phyloP scores from a whole-genome alignment of 2,888 invertebrate species.

The Tetragonisca angustula region DNA sequence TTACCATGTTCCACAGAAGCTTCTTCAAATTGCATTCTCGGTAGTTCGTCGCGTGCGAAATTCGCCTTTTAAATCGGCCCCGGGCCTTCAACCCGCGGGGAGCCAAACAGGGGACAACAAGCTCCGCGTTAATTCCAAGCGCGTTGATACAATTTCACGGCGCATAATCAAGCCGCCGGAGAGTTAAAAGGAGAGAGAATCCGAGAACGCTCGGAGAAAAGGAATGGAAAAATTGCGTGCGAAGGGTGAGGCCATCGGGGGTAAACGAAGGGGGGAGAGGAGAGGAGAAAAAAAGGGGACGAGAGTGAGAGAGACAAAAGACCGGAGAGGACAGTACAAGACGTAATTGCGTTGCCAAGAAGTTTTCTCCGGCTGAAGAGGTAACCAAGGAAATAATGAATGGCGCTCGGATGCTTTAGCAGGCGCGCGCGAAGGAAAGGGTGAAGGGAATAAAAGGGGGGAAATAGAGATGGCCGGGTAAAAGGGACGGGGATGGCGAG shows the following conservation, averaged over 20 bases:
- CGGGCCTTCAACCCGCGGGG: neutral
- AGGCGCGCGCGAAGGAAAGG: conserved; percentile 32
- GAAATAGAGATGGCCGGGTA: conserved; percentile 20
- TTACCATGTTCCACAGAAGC: neutral
- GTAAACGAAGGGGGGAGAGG: neutral
- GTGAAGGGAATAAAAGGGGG: conserved; percentile 11
- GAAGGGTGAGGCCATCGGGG: conserved; percentile 30
- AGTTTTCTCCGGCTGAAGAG: conserved; percentile 80
- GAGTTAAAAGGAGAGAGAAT: conserved; percentile 31
- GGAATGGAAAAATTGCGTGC: conserved; percentile 56
- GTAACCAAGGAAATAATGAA: conserved; percentile 84
- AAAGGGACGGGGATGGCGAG: neutral
- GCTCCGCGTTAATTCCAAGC: conserved; percentile 50
- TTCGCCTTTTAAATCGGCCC: conserved; percentile 27
- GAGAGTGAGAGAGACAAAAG: conserved; percentile 25
- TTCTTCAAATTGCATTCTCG: conserved; percentile 5
- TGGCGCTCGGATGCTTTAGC: conserved; percentile 72
- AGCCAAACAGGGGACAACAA: conserved; percentile 2
- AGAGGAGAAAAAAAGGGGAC: neutral
- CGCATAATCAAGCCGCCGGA: conserved; percentile 24
- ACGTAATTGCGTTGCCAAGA: conserved; percentile 83
- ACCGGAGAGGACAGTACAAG: conserved; percentile 70
- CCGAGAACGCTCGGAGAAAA: neutral
- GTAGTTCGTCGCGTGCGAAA: neutral
- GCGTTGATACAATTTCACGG: conserved; percentile 46